Evolutionary conservation across 1,140 invertebrate species (phyloP), one percentile per base, ranked within the genome.

Genomic region (Agrilus planipennis): DNA sequence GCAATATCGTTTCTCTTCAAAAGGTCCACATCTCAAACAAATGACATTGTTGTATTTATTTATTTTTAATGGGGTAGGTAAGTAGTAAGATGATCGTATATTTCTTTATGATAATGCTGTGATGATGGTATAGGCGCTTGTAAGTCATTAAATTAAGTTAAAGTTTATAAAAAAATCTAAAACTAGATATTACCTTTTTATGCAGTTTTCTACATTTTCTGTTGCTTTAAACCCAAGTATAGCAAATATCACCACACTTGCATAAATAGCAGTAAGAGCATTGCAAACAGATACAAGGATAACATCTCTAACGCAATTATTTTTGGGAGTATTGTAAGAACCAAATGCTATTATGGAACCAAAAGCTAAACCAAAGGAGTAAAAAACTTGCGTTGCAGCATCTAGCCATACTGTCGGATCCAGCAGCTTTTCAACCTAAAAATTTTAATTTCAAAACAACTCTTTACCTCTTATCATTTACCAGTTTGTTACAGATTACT

Each of bases 361-460:
- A 61, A 93, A 95, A 12, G 87, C 90, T 47, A 93, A 66, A 9
- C 90, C 90, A 60, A 95, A 89, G 3, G 85, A 90, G 64, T 93
- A 95, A 65, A 94, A 94, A 11, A 95, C 90, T 73, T 95, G 91
- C 0, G 89, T 92, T 5, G 89, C 89, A 3, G 91, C 90, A 59
- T 92, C 89, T 50, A 92, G 66, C 91, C 91, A 94, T 1, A 92
- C 87, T 31, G 72, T 84, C 1, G 84, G 81, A 51, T 86, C 73
- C 25, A 79, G 57, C 19, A 90, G 65, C 58, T 84, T 89, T 45
- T 83, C 80, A 47, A 89, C 72, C 81, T 84, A 58, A 30, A 51
- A n/a, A n/a, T n/a, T n/a, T n/a, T n/a, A n/a, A n/a, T n/a, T n/a
- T n/a, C n/a, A n/a, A n/a, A n/a, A n/a, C n/a, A n/a, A n/a, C n/a